phyloP scores from a whole-genome alignment of 35 echinoderm and acorn worm species.

The Eucidaris tribuloides region DNA sequence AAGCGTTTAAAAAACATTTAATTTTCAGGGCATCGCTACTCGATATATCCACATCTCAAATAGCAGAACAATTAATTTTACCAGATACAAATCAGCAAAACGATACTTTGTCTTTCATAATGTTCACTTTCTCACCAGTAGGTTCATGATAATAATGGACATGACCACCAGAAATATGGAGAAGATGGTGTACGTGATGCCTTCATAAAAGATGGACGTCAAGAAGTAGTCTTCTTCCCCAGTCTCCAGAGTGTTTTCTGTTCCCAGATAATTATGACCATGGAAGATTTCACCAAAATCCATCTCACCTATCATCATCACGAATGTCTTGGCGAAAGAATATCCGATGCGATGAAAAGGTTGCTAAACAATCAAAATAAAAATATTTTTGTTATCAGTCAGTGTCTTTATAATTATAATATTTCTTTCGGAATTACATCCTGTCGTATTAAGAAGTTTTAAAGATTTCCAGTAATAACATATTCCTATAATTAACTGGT shows the following conservation, averaged over 20 bases:
- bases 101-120: too few species aligned
- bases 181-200: constrained; percentile 32
- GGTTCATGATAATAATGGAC: constrained; percentile 44
- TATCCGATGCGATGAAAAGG: constrained; percentile 7
- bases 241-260: background rate
- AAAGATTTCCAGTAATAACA: too few species aligned
- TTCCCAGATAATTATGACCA: constrained; percentile 26
- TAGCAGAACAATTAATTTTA: background rate
- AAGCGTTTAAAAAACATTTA: background rate
- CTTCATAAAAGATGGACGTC: background rate
- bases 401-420: too few species aligned
- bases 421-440: too few species aligned
- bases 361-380: too few species aligned
- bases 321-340: constrained; percentile 51
- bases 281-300: constrained; percentile 45
- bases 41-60: background rate
- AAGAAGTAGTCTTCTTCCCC: constrained; percentile 26
- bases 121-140: too few species aligned
- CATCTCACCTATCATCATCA: constrained; percentile 68
- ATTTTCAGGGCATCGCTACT: background rate
- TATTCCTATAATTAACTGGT: too few species aligned
- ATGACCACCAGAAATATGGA: constrained; percentile 23
- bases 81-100: too few species aligned
- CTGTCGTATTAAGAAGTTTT: too few species aligned
- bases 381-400: too few species aligned